phyloP scores from a whole-genome alignment of 2,888 invertebrate species.

The Spicauda simplicius region DNA sequence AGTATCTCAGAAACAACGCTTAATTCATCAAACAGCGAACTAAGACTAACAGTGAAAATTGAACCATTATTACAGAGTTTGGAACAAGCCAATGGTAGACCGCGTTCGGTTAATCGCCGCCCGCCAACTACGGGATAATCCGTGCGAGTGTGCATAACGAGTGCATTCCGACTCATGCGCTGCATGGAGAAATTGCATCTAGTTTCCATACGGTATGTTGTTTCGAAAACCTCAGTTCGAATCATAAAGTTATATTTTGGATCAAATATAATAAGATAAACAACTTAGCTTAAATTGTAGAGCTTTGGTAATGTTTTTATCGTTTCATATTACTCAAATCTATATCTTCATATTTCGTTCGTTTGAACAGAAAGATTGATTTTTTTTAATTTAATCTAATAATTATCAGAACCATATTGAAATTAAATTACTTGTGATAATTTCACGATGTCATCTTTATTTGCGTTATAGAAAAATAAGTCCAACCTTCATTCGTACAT shows the following conservation, averaged over 20 bases:
- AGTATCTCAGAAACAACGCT: not conserved
- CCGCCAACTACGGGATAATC: conserved; percentile 76
- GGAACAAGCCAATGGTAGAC: conserved; percentile 71
- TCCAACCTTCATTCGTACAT: too few relatives aligned
- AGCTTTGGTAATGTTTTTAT: too few relatives aligned
- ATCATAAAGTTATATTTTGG: not conserved
- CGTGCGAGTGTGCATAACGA: conserved; percentile 77
- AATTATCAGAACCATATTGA: too few relatives aligned
- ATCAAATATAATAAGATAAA: too few relatives aligned
- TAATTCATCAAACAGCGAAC: not conserved
- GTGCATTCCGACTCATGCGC: conserved; percentile 63
- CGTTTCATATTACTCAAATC: too few relatives aligned
- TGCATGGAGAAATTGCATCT: conserved; percentile 58
- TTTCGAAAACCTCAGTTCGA: not conserved
- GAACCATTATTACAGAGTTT: conserved; percentile 58
- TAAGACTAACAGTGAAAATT: conserved; percentile 53
- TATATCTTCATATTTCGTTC: too few relatives aligned
- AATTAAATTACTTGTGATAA: too few relatives aligned
- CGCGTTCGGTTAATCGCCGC: conserved; percentile 76
- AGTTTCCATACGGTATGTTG: not conserved
- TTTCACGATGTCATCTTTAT: too few relatives aligned
- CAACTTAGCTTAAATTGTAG: too few relatives aligned
- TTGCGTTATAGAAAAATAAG: too few relatives aligned
- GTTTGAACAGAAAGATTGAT: too few relatives aligned
- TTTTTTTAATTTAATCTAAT: too few relatives aligned